These are phyloP conservation scores for Scolopax bukidnonensis DNA, from an alignment of 2,797 vertebrate species.

Conservation along the genomic window DNA sequence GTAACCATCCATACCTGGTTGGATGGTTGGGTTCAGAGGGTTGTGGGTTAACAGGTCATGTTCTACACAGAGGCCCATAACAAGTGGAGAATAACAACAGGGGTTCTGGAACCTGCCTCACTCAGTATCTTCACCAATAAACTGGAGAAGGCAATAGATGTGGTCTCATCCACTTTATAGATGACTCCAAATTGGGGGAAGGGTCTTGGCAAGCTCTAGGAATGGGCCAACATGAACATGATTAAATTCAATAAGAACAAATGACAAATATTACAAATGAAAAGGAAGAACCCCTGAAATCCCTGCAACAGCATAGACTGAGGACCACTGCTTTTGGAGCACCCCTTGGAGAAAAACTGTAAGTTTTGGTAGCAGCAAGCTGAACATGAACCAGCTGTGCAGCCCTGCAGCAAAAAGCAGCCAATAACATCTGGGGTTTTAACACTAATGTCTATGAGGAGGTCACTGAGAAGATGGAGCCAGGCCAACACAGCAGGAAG, in stretches of 20 bases:
- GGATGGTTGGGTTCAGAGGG: not conserved
- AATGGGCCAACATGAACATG: rapidly evolving
- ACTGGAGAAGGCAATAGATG: not conserved
- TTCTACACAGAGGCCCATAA: rapidly evolving
- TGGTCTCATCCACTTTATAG: not conserved
- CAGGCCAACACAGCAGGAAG: not conserved
- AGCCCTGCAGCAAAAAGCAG: not conserved
- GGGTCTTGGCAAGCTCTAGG: not conserved
- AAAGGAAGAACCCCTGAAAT: not conserved
- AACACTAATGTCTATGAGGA: not conserved
- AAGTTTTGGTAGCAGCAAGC: not conserved
- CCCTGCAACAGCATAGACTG: not conserved
- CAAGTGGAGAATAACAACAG: not conserved
- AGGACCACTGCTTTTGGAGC: not conserved
- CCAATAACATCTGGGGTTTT: not conserved
- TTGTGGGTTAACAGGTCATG: not conserved
- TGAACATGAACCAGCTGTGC: not conserved
- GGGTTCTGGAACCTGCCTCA: not conserved
- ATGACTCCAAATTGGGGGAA: rapidly evolving
- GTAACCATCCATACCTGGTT: no score
- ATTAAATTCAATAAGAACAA: not conserved
- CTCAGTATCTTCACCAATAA: rapidly evolving
- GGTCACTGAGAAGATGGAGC: not conserved
- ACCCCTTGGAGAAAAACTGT: rapidly evolving
- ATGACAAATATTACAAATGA: rapidly evolving